Conservation (phyloP, 2,797 vertebrate genomes). For the Sebastes diploproa region DNA sequence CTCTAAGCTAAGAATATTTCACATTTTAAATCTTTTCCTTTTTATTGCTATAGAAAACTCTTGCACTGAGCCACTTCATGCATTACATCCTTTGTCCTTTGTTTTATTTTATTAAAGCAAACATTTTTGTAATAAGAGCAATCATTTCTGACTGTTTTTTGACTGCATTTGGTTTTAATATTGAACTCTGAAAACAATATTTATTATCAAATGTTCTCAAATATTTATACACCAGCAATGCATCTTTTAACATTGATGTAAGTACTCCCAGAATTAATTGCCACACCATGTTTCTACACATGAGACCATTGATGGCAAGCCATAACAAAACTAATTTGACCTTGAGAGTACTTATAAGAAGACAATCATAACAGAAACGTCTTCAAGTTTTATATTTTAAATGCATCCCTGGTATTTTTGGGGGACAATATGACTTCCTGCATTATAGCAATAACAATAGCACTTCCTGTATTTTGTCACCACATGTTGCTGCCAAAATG, state of each 20-base stretch:
- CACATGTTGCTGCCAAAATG: not conserved
- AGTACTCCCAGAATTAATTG: not conserved
- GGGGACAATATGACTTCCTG: not conserved
- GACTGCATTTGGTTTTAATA: rapidly evolving
- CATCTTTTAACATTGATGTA: not conserved
- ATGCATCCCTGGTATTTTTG: not conserved
- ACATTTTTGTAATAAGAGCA: not conserved
- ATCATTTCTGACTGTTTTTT: not conserved
- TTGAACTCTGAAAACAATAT: not conserved
- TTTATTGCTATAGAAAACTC: not conserved
- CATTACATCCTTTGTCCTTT: too few species aligned
- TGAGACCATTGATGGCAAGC: not conserved
- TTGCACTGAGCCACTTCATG: not conserved
- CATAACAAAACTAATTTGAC: not conserved
- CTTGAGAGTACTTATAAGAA: not conserved
- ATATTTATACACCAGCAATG: not conserved
- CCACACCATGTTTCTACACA: not conserved
- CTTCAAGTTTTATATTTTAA: not conserved
- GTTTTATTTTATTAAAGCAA: not conserved
- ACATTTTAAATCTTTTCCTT: not conserved
- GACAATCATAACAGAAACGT: not conserved
- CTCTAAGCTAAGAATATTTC: not conserved
- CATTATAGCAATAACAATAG: rapidly evolving
- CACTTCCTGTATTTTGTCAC: not conserved
- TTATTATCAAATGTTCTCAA: not conserved